These are phyloP conservation scores for Forbesichthys agassizii DNA, from an alignment of 2,113 vertebrate species.

Conservation along the genomic window DNA sequence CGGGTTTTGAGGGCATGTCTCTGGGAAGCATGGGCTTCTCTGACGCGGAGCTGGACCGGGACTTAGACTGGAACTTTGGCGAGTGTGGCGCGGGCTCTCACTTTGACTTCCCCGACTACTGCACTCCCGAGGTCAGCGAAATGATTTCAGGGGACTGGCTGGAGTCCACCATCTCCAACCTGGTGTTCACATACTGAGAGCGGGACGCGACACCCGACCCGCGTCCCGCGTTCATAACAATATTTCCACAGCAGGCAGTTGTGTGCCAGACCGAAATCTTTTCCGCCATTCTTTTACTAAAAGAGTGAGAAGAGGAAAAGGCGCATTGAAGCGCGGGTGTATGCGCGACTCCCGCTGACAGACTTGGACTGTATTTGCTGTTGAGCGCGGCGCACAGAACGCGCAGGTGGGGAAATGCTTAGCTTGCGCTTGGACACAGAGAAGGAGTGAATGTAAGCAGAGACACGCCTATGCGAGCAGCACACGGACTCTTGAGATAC, in stretches of 20 bases:
- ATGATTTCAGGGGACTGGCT: slow-evolving; percentile 99
- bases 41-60: slow-evolving; percentile 90
- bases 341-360: slow-evolving; percentile 48
- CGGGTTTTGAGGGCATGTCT: slow-evolving; percentile 91
- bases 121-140: slow-evolving; percentile 98
- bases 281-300: slow-evolving; percentile 55
- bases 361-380: slow-evolving; percentile 53
- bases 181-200: slow-evolving; percentile 96
- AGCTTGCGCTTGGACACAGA: slow-evolving; percentile 72
- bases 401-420: slow-evolving; percentile 67
- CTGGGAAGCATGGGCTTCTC: slow-evolving; percentile 91
- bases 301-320: slow-evolving; percentile 45
- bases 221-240: slow-evolving; percentile 43
- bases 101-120: slow-evolving; percentile 99
- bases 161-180: slow-evolving; percentile 97
- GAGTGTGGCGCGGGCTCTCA: slow-evolving; percentile 93
- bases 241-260: slow-evolving; percentile 29
- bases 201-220: slow-evolving; percentile 24
- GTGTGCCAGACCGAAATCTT: slow-evolving; percentile 43
- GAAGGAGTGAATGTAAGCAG: slow-evolving; percentile 72
- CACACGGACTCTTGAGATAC: slow-evolving; percentile 41
- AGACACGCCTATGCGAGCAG: slow-evolving; percentile 46
- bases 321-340: slow-evolving; percentile 46
- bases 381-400: slow-evolving; percentile 29
- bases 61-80: slow-evolving; percentile 93